Base-by-base conservation (phyloP, 2,797 vertebrate species). In the Scolopax bukidnonensis region DNA sequence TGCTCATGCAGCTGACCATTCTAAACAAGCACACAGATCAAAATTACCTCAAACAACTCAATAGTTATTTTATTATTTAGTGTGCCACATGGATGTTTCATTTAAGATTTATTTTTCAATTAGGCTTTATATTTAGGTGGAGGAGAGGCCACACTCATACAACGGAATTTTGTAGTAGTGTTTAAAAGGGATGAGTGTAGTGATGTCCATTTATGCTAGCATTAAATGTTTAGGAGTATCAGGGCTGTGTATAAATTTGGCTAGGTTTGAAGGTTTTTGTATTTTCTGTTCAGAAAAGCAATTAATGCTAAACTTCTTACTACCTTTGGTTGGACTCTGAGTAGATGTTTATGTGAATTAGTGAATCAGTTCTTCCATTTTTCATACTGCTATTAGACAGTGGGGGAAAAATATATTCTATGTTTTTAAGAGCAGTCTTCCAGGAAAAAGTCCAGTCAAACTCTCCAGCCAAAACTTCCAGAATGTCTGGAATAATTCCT, bases 1-100 rank as follows among this genome's bases (percentile, higher is more conserved):
- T 91, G 51, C 59, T 61, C 67, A n/a, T 84, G 30, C 64, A 53
- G n/a, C 11, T 91, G 77, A 73, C 45, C 56, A 23, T 73, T 84
- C n/a, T 36, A 32, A 77, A 27, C 8, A 78, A 87, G 75, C 27
- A 45, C 59, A 38, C 4, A 38, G 6, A 71, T 95, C 45, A 91
- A 87, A 95, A 76, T 81, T 12, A 50, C 7, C 90, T 79, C 33
- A 79, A 87, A 73, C 30, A 65, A 12, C 14, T 81, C 67, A 7
- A 54, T n/a, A 82, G 84, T 84, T 92, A 85, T 82, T 97, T 84
- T 67, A 40, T 74, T 94, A 53, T 95, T 95, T 90, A 78, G 74
- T 79, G 27, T 83, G 25, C 21, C 41, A 64, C 43, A 20, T 43
- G 43, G 11, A 27, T 77, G 28, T 71, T 86, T 95, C 17, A 36